Base-by-base conservation (phyloP, 2,797 vertebrate species). In the Sebastes flavidus region DNA sequence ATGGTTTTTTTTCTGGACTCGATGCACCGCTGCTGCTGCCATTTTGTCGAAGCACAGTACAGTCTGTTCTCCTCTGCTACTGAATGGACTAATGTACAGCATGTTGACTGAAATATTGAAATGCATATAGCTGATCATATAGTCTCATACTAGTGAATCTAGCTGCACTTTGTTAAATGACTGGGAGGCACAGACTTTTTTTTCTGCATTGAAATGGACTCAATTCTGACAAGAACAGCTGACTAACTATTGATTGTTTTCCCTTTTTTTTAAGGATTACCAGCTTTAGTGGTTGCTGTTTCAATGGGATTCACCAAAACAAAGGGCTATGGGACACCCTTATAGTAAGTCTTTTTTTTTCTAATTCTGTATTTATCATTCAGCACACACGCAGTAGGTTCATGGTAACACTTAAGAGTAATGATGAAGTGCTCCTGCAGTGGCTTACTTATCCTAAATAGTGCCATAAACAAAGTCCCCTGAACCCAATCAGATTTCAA, bases 241-340 rank as follows among this genome's bases (percentile, higher is more conserved):
- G 18, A 84, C 84, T 83, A 91, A 89, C 78, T 88, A 81, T 88
- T 75, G 86, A 89, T 88, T 92, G 94, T 90, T 88, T 86, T 87
- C 79, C 61, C 81, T 94, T 88, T 46, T 95, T 95, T 54, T 91
- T 24, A 94, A 99, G 99, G 99, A 91, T 95, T 99, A 91, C 99
- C 99, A 90, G 99, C 98, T 78, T 94, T 99, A 93, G 99, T 99
- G 82, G 99, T 99, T 83, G 99, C 99, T 76, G 97, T 99, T 88
- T 99, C 99, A 75, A 99, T 99, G 96, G 99, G 99, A 94, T 99
- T 99, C 95, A 99, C 99, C 84, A 99, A 99, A 96, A 99, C 99
- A 65, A 99, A 99, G 91, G 99, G 99, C 95, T 99, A 99, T 61
- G 98, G 99, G 91, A 99, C 98, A 69, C 95, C 97, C 81, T 96